Conservation (phyloP, 2,888 invertebrate genomes). For the Phasia obesa region DNA sequence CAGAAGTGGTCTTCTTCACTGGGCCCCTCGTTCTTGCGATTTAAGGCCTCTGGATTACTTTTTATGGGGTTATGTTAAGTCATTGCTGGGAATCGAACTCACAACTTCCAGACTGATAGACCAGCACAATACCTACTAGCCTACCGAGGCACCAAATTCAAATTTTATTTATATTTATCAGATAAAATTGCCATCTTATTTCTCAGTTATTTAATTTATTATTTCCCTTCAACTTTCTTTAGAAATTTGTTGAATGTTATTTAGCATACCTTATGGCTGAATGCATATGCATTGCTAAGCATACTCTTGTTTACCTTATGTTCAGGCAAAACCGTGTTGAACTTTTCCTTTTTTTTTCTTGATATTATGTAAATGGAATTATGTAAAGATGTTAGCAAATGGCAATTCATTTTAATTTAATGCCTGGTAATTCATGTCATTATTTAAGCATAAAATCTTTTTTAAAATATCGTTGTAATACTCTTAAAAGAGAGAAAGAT, state of each 20-base stretch:
- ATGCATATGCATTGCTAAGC: background rate
- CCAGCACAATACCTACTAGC: no score
- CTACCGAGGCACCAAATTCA: no score
- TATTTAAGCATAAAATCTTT: slow-evolving; percentile 29
- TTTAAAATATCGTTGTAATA: slow-evolving; percentile 28
- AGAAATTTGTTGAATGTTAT: background rate
- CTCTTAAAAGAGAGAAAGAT: background rate
- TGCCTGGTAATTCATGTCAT: slow-evolving; percentile 7
- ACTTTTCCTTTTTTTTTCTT: background rate
- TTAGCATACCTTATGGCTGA: slow-evolving; percentile 23
- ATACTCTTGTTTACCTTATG: slow-evolving; percentile 8
- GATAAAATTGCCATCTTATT: background rate
- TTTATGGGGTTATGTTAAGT: no score
- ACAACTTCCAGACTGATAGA: no score
- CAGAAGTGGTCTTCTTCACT: no score
- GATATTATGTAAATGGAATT: slow-evolving; percentile 1
- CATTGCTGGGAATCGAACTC: no score
- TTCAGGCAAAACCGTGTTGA: slow-evolving; percentile 13
- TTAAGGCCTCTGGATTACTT: no score
- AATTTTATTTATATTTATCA: background rate
- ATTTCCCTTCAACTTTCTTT: background rate
- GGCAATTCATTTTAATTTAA: slow-evolving; percentile 16
- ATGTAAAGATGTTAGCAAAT: background rate
- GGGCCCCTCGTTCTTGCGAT: no score
- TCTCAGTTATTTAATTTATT: background rate